A percentile compares a stretch with the other conserved stretches of the same genome.
Evolutionary conservation across 2,888 invertebrate species (phyloP).

Genomic region (Saturnia pavonia): DNA sequence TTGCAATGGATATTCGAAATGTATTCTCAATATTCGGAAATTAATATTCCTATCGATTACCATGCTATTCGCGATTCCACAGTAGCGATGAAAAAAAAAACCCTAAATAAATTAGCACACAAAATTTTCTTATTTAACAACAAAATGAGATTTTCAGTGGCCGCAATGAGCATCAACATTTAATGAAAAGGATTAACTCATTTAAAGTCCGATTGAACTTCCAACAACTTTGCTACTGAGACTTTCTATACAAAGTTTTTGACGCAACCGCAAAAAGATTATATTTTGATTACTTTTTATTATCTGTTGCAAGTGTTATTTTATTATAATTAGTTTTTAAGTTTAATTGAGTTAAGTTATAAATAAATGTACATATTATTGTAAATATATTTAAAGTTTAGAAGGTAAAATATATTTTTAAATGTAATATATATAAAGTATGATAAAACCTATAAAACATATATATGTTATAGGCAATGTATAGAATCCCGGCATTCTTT

Average conservation of each 20-base stretch:
- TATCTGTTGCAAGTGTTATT: slow-evolving; percentile 36
- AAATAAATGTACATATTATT: background rate
- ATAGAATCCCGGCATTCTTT: no score
- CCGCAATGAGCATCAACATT: slow-evolving; percentile 70
- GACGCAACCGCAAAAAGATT: slow-evolving; percentile 36
- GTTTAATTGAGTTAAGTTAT: slow-evolving; percentile 9
- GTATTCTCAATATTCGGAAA: no score
- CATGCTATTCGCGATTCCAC: no score
- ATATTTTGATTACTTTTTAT: slow-evolving; percentile 53
- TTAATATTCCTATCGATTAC: no score
- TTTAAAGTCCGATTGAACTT: slow-evolving; percentile 76
- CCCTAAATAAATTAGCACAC: slow-evolving; percentile 30
- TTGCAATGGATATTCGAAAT: no score
- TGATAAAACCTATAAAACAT: no score
- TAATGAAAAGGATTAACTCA: slow-evolving; percentile 78
- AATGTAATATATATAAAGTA: no score
- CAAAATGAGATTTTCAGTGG: slow-evolving; percentile 56
- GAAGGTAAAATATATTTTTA: no score
- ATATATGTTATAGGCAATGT: no score
- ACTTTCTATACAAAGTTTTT: slow-evolving; percentile 47
- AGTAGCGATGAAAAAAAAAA: background rate
- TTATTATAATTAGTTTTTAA: slow-evolving; percentile 34
- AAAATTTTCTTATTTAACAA: slow-evolving; percentile 48
- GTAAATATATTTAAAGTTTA: background rate
- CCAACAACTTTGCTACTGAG: slow-evolving; percentile 44